Base-by-base conservation (phyloP, 2,113 vertebrate genomes). In the Chlorodrepanis virens region DNA sequence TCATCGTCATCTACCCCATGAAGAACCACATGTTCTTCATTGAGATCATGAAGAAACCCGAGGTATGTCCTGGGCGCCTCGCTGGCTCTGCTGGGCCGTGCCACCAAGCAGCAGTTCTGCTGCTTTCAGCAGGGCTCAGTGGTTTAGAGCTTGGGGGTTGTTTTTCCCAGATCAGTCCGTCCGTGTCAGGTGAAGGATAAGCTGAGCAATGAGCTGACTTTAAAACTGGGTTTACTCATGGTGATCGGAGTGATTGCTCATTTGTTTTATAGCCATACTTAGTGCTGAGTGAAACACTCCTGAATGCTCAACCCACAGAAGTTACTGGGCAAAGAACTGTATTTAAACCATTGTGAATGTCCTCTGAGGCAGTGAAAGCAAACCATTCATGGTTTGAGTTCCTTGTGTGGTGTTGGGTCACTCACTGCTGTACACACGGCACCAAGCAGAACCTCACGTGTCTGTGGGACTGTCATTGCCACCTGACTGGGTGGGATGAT, bases 21-120 rank as follows among this genome's bases (percentile, higher is more conserved):
- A 99, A 99, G 98, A 99, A 99, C 95, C 98, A 98, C 97, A 99
- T 99, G 99, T 99, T 98, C 97, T 99, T 99, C 98, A 99, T 99
- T 69, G 98, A 99, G 87, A 99, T 99, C 96, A 98, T 98, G 93
- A 99, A 99, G 98, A 99, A 99, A 94, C 98, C 99, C 4, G 99
- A 99, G 99, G 99, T 99, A 98, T 1, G 96, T 94, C 50, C 89
- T 71, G 39, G 53, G 20, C 18, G 9, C 50, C 33, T 80, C 77
- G 1, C 56, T 68, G 57, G 8, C 9, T 67, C 83, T 57, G 6
- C 44, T 39, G 42, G 19, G 61, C 19, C 56, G 3, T 60, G 87
- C 27, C 9, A 9, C 28, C 16, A 39, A 74, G 47, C 77, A 44
- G 52, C 27, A 37, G n/a, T 53, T 82, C 40, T 50, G 42, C 33